Percentiles rank a stretch among this genome's conserved stretches.
Conservation (phyloP, 2,888 invertebrate species). For the Frankliniella intonsa region DNA sequence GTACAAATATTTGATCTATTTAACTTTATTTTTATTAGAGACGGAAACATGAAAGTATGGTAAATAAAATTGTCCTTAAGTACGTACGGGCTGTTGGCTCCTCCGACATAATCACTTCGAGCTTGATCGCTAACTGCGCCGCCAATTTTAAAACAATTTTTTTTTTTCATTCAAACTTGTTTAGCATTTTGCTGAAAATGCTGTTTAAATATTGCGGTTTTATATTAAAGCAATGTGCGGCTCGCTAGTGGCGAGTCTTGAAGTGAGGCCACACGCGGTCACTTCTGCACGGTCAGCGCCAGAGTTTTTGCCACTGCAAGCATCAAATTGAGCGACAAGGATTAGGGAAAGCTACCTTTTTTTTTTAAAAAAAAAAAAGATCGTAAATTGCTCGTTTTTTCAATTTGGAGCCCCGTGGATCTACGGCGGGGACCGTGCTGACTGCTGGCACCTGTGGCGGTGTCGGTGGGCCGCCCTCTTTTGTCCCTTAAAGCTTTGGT, state of each 20-base stretch:
- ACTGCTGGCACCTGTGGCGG: not conserved
- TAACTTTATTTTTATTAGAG: constrained; percentile 26
- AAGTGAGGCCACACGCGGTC: no score
- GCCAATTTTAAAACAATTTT: not conserved
- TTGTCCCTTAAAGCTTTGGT: constrained; percentile 12
- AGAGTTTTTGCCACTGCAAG: no score
- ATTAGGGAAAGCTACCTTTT: no score
- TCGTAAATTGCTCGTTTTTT: no score
- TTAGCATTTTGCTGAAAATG: no score
- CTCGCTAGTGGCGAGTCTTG: no score
- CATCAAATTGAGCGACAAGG: no score
- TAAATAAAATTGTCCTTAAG: constrained; percentile 23
- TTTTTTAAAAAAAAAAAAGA: no score
- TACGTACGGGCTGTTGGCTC: not conserved
- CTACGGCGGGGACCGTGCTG: not conserved
- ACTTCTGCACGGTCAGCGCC: no score
- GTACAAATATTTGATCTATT: constrained; percentile 25
- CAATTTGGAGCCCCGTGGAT: no score
- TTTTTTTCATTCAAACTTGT: not conserved
- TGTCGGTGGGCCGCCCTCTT: not conserved
- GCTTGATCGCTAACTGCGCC: not conserved
- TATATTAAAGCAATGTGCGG: no score
- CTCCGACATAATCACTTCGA: not conserved
- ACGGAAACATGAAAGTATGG: constrained; percentile 19
- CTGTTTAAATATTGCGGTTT: no score